These are phyloP conservation scores for Thalassarche chlororhynchos DNA, from an alignment of 2,113 vertebrate species.

Conservation along the genomic window DNA sequence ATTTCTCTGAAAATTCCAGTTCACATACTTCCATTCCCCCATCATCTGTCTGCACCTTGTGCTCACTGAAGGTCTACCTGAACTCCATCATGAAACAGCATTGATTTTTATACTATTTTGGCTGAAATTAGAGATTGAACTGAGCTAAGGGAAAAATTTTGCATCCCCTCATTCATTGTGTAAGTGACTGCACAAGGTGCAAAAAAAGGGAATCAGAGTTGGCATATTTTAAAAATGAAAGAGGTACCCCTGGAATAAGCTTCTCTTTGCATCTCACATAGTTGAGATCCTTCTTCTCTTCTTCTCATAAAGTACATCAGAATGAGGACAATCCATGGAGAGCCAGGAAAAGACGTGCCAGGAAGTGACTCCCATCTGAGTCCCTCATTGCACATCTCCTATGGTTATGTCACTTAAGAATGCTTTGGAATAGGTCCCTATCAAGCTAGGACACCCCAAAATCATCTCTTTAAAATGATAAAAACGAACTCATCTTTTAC, in stretches of 20 bases:
- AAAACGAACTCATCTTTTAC: not conserved
- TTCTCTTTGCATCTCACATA: not conserved
- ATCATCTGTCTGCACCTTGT: not conserved
- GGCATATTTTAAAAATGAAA: not conserved
- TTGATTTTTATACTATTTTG: not conserved
- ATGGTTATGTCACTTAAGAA: not conserved
- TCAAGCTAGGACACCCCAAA: not conserved
- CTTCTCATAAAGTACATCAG: not conserved
- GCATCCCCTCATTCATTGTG: not conserved
- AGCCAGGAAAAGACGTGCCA: accelerated
- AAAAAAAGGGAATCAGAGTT: not conserved
- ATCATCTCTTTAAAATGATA: not conserved
- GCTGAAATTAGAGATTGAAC: not conserved
- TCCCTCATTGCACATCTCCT: accelerated
- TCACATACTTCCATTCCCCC: not conserved
- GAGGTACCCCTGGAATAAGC: not conserved
- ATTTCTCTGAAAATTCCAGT: not conserved
- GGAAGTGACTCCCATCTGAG: not conserved
- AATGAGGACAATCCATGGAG: not conserved
- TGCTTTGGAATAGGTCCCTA: not conserved
- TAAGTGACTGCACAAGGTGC: not conserved
- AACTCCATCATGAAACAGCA: not conserved
- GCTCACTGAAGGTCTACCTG: not conserved
- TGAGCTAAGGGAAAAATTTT: not conserved
- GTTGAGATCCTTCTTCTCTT: not conserved